Evolutionary conservation across 2,113 vertebrate genomes (phyloP).

Genomic region (Tyto alba): DNA sequence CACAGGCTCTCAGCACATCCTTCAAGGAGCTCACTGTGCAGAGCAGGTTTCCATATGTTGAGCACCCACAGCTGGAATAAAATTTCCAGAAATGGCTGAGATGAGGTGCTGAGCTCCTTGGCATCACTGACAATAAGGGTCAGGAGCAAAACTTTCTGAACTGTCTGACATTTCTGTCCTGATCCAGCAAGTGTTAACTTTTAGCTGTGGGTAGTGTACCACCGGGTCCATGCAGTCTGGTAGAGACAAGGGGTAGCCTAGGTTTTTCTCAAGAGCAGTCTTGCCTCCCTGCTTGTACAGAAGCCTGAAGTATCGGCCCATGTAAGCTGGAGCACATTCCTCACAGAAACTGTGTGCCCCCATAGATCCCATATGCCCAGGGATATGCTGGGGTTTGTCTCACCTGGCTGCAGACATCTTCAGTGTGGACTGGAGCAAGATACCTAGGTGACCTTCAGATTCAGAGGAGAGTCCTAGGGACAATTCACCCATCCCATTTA

Average conservation of each 20-base stretch:
- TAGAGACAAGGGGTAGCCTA: neutral
- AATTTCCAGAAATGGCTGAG: neutral
- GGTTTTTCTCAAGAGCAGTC: neutral
- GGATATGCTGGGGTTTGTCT: neutral
- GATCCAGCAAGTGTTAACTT: neutral
- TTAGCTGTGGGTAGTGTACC: too few relatives aligned
- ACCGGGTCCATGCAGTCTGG: fast-evolving
- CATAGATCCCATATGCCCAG: neutral
- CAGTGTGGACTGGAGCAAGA: neutral
- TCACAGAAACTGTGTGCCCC: neutral
- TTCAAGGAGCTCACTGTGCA: neutral
- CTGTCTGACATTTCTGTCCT: neutral
- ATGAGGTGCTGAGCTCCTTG: neutral
- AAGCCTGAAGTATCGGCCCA: neutral
- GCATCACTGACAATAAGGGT: neutral
- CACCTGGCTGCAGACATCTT: neutral
- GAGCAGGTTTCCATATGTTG: neutral
- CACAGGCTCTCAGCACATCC: too few relatives aligned
- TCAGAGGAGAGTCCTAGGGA: neutral
- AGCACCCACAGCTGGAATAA: neutral
- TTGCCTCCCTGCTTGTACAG: neutral
- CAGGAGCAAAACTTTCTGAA: neutral
- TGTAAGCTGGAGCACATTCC: neutral
- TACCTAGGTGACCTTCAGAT: neutral
- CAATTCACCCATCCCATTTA: neutral